These are phyloP conservation scores for Drosophila santomea DNA, from an alignment of 1,140 invertebrate species.

Conservation along the genomic window DNA sequence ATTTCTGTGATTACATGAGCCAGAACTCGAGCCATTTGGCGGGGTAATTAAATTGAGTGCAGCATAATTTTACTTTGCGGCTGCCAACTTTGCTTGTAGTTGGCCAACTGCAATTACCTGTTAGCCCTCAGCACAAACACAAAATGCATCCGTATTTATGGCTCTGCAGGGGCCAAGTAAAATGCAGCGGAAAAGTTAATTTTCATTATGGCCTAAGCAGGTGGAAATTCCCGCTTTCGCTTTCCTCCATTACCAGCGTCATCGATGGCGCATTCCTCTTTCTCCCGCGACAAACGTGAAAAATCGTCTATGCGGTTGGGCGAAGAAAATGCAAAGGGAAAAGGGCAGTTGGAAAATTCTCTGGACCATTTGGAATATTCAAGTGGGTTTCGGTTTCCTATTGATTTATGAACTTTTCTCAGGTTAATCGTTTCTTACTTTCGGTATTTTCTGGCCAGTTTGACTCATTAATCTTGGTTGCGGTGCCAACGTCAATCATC, in stretches of 20 bases:
- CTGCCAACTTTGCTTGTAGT: conserved; percentile 43
- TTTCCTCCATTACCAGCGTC: conserved; percentile 4
- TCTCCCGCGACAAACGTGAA: conserved; percentile 33
- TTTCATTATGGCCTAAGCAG: conserved; percentile 65
- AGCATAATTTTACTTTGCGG: conserved; percentile 71
- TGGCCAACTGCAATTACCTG: conserved; percentile 74
- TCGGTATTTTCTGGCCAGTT: conserved; percentile 36
- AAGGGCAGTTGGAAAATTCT: conserved; percentile 13
- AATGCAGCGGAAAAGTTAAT: conserved; percentile 73
- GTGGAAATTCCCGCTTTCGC: conserved; percentile 25
- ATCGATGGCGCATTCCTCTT: conserved; percentile 21
- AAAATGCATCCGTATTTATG: conserved; percentile 67
- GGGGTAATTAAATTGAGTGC: conserved; percentile 78
- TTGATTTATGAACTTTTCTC: conserved; percentile 63
- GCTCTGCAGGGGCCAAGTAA: conserved; percentile 37
- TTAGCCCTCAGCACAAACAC: conserved; percentile 56
- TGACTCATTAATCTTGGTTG: conserved; percentile 42
- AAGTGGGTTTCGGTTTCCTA: conserved; percentile 58
- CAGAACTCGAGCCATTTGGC: conserved; percentile 44
- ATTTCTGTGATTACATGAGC: conserved; percentile 35
- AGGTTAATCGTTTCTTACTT: conserved; percentile 45
- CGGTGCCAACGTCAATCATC: conserved; percentile 23
- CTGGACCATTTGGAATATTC: conserved; percentile 67
- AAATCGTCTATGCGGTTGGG: conserved; percentile 46
- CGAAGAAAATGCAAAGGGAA: not conserved